Evolutionary conservation across 2,888 invertebrate species (phyloP).

Genomic region (Salpingus planirostris): DNA sequence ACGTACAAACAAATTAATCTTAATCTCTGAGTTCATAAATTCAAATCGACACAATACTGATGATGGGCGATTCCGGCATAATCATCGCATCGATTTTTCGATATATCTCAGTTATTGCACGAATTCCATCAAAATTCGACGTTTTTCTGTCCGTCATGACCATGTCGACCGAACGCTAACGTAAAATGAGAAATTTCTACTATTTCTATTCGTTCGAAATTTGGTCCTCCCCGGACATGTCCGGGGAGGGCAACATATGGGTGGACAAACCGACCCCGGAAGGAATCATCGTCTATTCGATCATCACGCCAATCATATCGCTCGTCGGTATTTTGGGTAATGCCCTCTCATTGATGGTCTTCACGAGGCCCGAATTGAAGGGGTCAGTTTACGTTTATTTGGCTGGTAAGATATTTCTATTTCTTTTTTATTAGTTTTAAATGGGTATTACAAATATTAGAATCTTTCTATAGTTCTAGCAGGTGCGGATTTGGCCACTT

Average conservation of each 20-base stretch:
- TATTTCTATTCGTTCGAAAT: too few species aligned
- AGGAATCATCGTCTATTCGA: conserved; percentile 32
- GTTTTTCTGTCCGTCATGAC: too few species aligned
- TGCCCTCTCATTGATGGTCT: conserved; percentile 29
- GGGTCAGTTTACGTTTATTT: conserved; percentile 36
- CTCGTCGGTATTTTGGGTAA: conserved; percentile 34
- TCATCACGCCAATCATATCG: conserved; percentile 33
- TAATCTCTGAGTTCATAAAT: conserved; percentile 9
- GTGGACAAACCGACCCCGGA: conserved; percentile 17
- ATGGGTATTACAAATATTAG: neutral
- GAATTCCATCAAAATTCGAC: too few species aligned
- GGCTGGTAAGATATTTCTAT: conserved; percentile 24
- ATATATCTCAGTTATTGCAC: conserved; percentile 10
- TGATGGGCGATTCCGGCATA: too few species aligned
- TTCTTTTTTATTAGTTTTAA: neutral
- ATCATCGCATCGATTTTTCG: conserved; percentile 19
- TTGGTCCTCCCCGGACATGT: conserved; percentile 3
- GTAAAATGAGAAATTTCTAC: too few species aligned
- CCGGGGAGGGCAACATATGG: conserved; percentile 20
- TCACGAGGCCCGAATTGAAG: conserved; percentile 27
- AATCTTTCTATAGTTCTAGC: conserved; percentile 27
- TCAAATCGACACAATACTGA: conserved; percentile 7
- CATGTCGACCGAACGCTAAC: too few species aligned
- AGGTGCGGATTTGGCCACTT: conserved; percentile 29
- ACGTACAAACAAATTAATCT: conserved; percentile 10